phyloP scores from a whole-genome alignment of 2,113 vertebrate genomes.

The Pseudonaja textilis region DNA sequence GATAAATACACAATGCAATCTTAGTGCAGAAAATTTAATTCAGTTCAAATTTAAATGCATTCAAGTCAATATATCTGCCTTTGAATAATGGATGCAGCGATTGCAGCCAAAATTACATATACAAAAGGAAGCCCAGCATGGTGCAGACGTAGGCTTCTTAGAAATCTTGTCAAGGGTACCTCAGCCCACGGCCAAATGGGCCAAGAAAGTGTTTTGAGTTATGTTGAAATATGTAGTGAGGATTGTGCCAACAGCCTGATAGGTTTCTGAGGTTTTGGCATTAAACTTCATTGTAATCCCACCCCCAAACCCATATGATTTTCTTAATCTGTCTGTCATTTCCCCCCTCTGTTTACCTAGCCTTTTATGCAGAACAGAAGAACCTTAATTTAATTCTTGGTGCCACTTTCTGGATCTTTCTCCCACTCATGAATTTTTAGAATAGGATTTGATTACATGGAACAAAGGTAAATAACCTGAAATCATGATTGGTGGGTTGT shows the following conservation, averaged over 20 bases:
- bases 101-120: neutral
- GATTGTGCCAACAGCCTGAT: neutral
- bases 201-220: neutral
- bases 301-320: neutral
- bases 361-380: neutral
- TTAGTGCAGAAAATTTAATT: conserved; percentile 52
- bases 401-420: neutral
- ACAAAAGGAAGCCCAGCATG: neutral
- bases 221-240: neutral
- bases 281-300: neutral
- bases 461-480: neutral
- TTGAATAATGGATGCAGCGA: neutral
- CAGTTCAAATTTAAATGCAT: neutral
- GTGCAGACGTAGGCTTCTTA: too few species aligned
- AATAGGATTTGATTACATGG: neutral
- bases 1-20: conserved; percentile 56
- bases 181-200: neutral
- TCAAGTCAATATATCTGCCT: neutral
- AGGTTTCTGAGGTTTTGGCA: neutral
- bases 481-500: neutral
- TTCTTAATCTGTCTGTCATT: neutral
- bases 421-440: neutral
- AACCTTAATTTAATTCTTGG: neutral
- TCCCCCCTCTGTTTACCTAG: neutral
- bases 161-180: neutral